phyloP scores from a whole-genome alignment of 2,113 vertebrate genomes.

The Heterotis niloticus region DNA sequence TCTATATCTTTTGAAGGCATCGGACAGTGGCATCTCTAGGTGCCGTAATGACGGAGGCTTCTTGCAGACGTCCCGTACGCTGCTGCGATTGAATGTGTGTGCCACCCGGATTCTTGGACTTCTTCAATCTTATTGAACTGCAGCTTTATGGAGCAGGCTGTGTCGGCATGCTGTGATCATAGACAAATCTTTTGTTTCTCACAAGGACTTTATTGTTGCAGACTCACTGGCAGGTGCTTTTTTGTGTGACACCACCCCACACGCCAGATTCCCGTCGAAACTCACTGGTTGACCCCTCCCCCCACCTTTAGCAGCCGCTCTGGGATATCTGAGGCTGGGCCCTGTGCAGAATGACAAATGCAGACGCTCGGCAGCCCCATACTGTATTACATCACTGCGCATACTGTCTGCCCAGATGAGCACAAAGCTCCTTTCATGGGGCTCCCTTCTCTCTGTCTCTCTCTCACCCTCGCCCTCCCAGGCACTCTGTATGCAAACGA shows the following conservation, averaged over 20 bases:
- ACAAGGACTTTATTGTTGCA: constrained; percentile 6
- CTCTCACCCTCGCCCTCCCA: not conserved
- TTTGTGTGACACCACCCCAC: not conserved
- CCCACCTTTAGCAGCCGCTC: not conserved
- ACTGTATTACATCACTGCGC: constrained; percentile 34
- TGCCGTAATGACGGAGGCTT: no score
- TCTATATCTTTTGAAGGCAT: no score
- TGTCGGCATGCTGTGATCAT: not conserved
- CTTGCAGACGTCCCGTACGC: no score
- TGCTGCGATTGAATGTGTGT: no score
- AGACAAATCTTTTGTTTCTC: not conserved
- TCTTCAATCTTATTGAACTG: no score
- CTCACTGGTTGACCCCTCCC: not conserved
- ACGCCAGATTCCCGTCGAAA: not conserved
- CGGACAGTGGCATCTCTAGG: no score
- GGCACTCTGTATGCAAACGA: not conserved
- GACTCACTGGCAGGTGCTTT: not conserved
- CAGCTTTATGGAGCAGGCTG: not conserved
- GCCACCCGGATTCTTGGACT: no score
- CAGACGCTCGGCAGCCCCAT: constrained; percentile 16
- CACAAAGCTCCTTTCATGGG: constrained; percentile 38
- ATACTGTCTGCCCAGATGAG: constrained; percentile 18
- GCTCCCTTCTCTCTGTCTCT: not conserved
- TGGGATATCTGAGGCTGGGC: not conserved
- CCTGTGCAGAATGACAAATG: constrained; percentile 21